Conservation (phyloP, 2,797 vertebrate species). For the Xyrichtys novacula region DNA sequence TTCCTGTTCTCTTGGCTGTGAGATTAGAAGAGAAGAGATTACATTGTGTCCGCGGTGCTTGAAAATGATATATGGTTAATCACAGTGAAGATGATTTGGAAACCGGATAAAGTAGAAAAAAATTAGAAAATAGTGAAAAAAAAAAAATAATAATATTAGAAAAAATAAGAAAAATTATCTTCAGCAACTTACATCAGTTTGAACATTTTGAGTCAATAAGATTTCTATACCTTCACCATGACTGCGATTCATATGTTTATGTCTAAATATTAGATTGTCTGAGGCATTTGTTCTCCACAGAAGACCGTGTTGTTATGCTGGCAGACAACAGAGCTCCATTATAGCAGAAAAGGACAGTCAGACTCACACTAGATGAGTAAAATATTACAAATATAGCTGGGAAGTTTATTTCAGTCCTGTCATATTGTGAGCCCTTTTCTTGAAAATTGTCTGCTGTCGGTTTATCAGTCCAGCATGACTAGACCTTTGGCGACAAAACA, state of each 20-base stretch:
- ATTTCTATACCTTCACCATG: background rate
- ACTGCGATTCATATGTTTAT: constrained; percentile 19
- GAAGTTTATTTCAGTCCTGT: background rate
- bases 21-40: constrained; percentile 50
- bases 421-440: too few species aligned
- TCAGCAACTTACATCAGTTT: too few species aligned
- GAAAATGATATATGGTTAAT: constrained; percentile 14
- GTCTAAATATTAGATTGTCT: constrained; percentile 43
- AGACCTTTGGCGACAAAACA: constrained; percentile 43
- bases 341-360: constrained; percentile 26
- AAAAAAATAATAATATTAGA: background rate
- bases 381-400: background rate
- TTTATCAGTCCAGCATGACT: background rate
- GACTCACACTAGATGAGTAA: constrained; percentile 7
- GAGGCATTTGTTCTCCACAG: constrained; percentile 26
- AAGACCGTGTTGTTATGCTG: constrained; percentile 26
- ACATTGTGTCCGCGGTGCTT: constrained; percentile 22
- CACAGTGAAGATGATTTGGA: background rate
- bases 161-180: background rate
- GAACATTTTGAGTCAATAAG: too few species aligned
- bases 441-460: too few species aligned
- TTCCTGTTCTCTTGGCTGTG: constrained; percentile 28
- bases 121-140: background rate
- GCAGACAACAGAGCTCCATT: constrained; percentile 53
- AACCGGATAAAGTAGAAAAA: background rate